A percentile compares a stretch with the other conserved stretches of the same genome.
Evolutionary conservation across 2,888 invertebrate genomes (phyloP).

Genomic region (Salpingus planirostris): DNA sequence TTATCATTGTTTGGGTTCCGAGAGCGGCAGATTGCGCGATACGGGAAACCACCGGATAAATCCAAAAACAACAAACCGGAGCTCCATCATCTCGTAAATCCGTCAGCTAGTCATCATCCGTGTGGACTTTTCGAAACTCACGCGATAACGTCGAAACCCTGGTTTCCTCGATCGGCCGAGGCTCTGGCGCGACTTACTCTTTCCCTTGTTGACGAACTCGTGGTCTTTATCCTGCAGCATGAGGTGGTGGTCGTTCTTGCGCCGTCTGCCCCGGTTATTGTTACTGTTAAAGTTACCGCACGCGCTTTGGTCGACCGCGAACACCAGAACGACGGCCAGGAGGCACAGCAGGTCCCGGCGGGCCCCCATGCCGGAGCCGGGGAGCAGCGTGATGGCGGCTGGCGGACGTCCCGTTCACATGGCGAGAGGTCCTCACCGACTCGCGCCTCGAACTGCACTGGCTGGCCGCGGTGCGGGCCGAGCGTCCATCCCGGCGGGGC

Average conservation of each 20-base stretch:
- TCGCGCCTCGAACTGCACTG: conserved; percentile 25
- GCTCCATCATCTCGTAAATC: no score
- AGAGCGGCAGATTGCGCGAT: no score
- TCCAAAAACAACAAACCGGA: no score
- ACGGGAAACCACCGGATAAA: no score
- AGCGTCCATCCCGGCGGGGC: no score
- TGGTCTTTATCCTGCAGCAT: conserved; percentile 25
- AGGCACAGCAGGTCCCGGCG: conserved; percentile 11
- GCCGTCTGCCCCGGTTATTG: conserved; percentile 10
- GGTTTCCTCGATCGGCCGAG: no score
- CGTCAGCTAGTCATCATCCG: no score
- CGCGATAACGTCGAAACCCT: no score
- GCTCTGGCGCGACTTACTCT: conserved; percentile 30
- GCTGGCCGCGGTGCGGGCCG: conserved; percentile 7
- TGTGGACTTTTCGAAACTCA: no score
- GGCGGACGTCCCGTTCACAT: conserved; percentile 20
- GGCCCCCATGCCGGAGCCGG: conserved; percentile 19
- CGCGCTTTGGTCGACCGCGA: no score
- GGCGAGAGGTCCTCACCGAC: conserved; percentile 20
- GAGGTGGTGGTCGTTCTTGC: conserved; percentile 5
- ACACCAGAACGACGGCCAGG: conserved; percentile 14
- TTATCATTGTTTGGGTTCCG: no score
- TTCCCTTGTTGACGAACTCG: conserved; percentile 35
- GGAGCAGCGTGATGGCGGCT: conserved; percentile 15
- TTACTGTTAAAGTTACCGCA: conserved; percentile 4